Evolutionary conservation across 1,140 invertebrate genomes (phyloP).

Genomic region (Ganaspis sp.): DNA sequence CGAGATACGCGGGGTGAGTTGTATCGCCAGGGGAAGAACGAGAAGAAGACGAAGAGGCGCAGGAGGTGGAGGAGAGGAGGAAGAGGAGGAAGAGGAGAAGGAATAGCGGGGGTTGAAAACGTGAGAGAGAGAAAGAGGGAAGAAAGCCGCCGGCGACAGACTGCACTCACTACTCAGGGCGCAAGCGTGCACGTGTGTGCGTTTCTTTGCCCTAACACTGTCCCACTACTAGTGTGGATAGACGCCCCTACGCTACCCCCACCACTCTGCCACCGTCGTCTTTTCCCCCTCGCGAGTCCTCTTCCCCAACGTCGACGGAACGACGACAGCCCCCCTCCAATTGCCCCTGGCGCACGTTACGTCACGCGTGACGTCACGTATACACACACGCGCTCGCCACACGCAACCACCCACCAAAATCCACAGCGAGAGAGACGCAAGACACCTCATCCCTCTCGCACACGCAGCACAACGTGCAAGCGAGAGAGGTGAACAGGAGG

Average conservation of each 20-base stretch:
- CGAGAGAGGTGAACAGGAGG: conserved; percentile 37
- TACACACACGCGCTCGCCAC: conserved; percentile 6
- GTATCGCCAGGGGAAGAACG: conserved; percentile 44
- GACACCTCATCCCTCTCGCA: conserved; percentile 39
- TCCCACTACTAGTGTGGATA: conserved; percentile 56
- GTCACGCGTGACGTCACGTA: conserved; percentile 65
- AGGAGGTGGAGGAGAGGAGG: conserved; percentile 30
- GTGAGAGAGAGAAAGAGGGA: conserved; percentile 35
- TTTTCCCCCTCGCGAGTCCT: conserved; percentile 35
- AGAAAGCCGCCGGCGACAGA: conserved; percentile 56
- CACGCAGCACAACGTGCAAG: conserved; percentile 32
- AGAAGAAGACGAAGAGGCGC: conserved; percentile 37
- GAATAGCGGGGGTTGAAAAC: conserved; percentile 23
- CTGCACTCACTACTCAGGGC: conserved; percentile 55
- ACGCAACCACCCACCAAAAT: not conserved
- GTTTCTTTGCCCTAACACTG: conserved; percentile 60
- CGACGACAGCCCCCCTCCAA: conserved; percentile 41
- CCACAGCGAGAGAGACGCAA: conserved; percentile 26
- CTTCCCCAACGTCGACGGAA: conserved; percentile 32
- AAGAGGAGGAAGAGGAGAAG: conserved; percentile 34
- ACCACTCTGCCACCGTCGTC: conserved; percentile 47
- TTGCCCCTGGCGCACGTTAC: conserved; percentile 50
- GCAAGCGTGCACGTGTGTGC: conserved; percentile 66
- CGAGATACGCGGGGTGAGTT: conserved; percentile 33
- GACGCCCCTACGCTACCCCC: conserved; percentile 33